These are phyloP conservation scores for Macrochelys suwanniensis DNA, from an alignment of 2,797 vertebrate genomes.

Conservation along the genomic window DNA sequence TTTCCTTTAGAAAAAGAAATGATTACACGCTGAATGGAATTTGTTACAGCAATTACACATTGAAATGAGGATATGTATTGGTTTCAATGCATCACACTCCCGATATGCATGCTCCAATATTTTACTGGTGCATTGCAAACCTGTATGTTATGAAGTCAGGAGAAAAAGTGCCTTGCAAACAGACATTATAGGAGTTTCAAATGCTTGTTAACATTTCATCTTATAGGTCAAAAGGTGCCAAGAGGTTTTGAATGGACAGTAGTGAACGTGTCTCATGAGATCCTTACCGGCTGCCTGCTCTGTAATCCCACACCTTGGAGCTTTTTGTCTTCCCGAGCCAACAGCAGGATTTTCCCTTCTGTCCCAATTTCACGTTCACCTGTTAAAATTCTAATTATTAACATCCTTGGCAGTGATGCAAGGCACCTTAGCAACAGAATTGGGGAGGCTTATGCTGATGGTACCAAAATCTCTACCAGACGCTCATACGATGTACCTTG, in stretches of 20 bases:
- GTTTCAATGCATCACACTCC: background rate
- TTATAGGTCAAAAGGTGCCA: background rate
- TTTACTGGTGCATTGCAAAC: background rate
- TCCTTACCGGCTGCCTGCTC: slow-evolving; percentile 83
- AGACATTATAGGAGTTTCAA: background rate
- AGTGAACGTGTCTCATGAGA: accelerated
- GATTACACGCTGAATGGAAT: background rate
- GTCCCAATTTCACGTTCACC: slow-evolving; percentile 85
- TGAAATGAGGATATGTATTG: too few relatives aligned
- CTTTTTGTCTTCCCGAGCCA: slow-evolving; percentile 85
- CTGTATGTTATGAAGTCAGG: background rate
- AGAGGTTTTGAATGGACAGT: too few relatives aligned
- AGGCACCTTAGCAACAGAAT: accelerated
- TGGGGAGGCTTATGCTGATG: accelerated
- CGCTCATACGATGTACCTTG: background rate
- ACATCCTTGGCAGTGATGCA: accelerated
- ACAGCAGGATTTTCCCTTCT: slow-evolving; percentile 82
- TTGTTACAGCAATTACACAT: too few relatives aligned
- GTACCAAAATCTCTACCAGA: background rate
- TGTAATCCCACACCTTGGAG: slow-evolving; percentile 83
- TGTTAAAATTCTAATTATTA: slow-evolving; percentile 27
- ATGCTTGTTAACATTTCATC: background rate
- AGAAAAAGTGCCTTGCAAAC: background rate
- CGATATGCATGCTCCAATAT: background rate
- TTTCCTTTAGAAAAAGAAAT: background rate